Conservation (phyloP, 2,797 vertebrate species). For the Melanogrammus aeglefinus region DNA sequence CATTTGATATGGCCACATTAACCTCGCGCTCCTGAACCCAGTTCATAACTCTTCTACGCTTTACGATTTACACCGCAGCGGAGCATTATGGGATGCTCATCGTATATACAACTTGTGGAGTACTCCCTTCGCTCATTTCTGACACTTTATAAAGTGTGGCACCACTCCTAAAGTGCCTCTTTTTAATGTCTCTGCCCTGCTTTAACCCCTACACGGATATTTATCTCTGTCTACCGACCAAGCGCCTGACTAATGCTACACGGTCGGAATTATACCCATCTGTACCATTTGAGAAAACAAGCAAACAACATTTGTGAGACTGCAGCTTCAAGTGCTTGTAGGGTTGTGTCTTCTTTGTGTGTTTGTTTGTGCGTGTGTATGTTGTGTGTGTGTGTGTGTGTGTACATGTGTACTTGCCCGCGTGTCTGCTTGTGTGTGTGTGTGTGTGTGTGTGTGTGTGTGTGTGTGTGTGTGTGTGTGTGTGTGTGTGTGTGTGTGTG, state of each 20-base stretch:
- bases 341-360: too few relatives aligned
- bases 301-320: too few relatives aligned
- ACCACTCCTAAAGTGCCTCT: slow-evolving; percentile 50
- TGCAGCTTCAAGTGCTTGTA: too few relatives aligned
- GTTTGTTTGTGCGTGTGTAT: too few relatives aligned
- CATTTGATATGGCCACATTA: slow-evolving; percentile 74
- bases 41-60: slow-evolving; percentile 63
- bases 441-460: too few relatives aligned
- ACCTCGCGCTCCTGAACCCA: slow-evolving; percentile 58
- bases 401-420: too few relatives aligned
- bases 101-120: slow-evolving; percentile 50
- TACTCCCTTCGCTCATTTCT: slow-evolving; percentile 52
- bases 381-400: too few relatives aligned
- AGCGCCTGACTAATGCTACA: slow-evolving; percentile 17
- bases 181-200: slow-evolving; percentile 51
- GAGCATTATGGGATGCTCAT: slow-evolving; percentile 60
- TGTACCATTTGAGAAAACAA: neutral
- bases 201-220: slow-evolving; percentile 34
- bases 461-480: too few relatives aligned
- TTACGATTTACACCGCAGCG: slow-evolving; percentile 62
- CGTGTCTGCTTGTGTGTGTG: too few relatives aligned
- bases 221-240: slow-evolving; percentile 22
- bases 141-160: slow-evolving; percentile 64
- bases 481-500: too few relatives aligned
- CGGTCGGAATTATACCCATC: slow-evolving; percentile 1